Conservation (phyloP, 2,888 invertebrate genomes). For the Sicus ferrugineus region DNA sequence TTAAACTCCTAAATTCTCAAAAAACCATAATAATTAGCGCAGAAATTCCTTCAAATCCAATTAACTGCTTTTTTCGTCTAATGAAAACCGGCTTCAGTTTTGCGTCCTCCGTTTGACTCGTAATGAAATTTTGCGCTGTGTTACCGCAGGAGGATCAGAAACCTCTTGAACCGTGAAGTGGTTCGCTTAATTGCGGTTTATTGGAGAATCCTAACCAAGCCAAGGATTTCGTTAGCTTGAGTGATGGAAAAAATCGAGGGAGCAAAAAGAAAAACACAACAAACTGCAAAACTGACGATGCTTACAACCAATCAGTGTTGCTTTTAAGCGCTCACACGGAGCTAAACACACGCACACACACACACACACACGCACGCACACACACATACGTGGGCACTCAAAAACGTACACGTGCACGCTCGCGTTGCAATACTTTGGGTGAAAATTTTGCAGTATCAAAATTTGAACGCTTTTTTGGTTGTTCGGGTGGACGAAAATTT, state of each 20-base stretch:
- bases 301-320: background rate
- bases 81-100: background rate
- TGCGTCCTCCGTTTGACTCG: background rate
- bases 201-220: too few relatives aligned
- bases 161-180: conserved; percentile 23
- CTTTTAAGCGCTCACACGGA: background rate
- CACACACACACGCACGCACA: too few relatives aligned
- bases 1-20: background rate
- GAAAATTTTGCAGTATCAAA: background rate
- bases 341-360: too few relatives aligned
- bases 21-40: background rate
- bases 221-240: background rate
- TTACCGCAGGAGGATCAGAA: background rate
- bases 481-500: background rate
- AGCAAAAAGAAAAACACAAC: background rate
- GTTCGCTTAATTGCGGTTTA: conserved; percentile 29
- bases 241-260: background rate
- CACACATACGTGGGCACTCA: background rate
- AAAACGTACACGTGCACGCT: background rate
- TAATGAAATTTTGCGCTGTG: background rate
- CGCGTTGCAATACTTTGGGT: too few relatives aligned
- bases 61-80: background rate
- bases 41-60: background rate
- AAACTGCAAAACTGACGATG: background rate
- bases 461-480: background rate